Evolutionary conservation across 2,113 vertebrate species (phyloP), one percentile per base, ranked within the genome.

Genomic region (Laterallus jamaicensis): DNA sequence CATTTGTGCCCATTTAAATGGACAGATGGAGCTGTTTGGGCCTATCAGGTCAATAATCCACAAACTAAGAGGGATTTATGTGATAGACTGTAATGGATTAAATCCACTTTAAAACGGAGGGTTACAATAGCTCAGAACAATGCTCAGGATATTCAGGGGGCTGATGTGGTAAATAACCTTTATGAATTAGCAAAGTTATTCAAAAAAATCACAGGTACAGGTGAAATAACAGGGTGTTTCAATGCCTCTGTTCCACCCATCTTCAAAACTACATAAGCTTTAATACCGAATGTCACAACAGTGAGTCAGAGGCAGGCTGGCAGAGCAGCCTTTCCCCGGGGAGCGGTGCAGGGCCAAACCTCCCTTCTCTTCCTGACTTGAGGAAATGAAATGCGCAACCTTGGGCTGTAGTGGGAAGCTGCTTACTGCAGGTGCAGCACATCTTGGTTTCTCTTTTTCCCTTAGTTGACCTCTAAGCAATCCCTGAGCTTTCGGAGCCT

Each of bases 21-120:
- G 88, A 87, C 95, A 97, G 96, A 96, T 96, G 92, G 88, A 96
- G 83, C 58, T 73, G 44, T 92, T 96, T 92, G 92, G 59, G 63
- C 50, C 93, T 88, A 90, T 85, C 87, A 81, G 84, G 82, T 93
- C 90, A 96, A 59, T 96, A 97, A 97, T 96, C 93, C 92, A 82
- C 76, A 59, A 85, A 47, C 90, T 96, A 93, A 95, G 94, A 89
- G 86, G 95, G 93, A 94, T 97, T 96, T 97, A 75, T 66, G 69
- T 94, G 90, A 96, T 90, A 92, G 86, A 82, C 62, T 1, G 0
- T 78, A 93, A 90, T 75, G 89, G 92, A 62, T 92, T 89, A 95
- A 96, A 97, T 89, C 63, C 37, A 88, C 74, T 96, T 93, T 67
- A 39, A 91, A 74, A 88, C 68, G 54, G 29, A 92, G 69, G 29